phyloP scores from a whole-genome alignment of 2,113 vertebrate species.

The Fukomys damarensis region DNA sequence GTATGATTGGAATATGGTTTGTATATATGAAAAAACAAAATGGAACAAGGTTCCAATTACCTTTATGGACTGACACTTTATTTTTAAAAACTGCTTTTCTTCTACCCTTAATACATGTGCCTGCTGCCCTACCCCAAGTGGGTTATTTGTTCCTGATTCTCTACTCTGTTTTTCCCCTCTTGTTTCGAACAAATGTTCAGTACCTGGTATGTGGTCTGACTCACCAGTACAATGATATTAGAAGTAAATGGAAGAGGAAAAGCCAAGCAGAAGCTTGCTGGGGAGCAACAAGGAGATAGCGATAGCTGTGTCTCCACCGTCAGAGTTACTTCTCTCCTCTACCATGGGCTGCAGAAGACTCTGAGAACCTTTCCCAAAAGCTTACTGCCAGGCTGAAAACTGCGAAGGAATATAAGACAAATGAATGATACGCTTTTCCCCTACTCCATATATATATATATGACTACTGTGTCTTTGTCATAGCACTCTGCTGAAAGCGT shows the following conservation, averaged over 20 bases:
- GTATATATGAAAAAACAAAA: neutral
- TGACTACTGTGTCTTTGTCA: neutral
- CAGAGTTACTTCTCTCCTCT: neutral
- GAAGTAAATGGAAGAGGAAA: neutral
- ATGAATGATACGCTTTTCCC: neutral
- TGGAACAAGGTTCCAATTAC: neutral
- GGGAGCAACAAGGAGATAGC: neutral
- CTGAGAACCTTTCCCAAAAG: slow-evolving; percentile 29
- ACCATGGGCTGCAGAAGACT: neutral
- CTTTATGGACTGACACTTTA: neutral
- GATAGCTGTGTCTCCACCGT: neutral
- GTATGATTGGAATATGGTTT: neutral
- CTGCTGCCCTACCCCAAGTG: neutral
- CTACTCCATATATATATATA: neutral
- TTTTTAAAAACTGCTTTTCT: slow-evolving; percentile 5
- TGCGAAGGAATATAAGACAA: neutral
- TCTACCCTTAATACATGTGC: neutral
- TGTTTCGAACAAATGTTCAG: neutral
- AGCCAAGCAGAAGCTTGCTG: neutral
- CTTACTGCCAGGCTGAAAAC: neutral
- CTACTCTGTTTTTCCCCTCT: neutral
- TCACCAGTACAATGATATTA: neutral
- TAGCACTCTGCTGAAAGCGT: neutral
- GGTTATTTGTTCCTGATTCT: neutral
- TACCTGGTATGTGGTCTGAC: neutral